phyloP scores from a whole-genome alignment of 2,113 vertebrate genomes.

The Carlito syrichta region DNA sequence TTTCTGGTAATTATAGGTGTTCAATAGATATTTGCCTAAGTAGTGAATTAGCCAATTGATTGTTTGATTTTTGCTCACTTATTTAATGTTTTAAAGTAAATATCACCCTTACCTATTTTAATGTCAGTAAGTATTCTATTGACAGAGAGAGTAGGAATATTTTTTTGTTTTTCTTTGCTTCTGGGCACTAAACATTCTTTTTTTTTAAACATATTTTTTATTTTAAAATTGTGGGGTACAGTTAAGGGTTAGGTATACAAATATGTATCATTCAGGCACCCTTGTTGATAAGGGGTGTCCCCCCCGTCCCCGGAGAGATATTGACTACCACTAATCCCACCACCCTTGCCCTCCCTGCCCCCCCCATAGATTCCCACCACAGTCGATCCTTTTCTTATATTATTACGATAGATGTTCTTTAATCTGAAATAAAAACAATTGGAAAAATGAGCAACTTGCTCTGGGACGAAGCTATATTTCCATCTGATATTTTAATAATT shows the following conservation, averaged over 20 bases:
- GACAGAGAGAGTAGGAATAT: background rate
- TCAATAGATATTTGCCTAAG: background rate
- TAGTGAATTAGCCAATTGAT: background rate
- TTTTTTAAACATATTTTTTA: no score
- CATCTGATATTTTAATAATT: background rate
- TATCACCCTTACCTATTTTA: background rate
- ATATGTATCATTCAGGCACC: no score
- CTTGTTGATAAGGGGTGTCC: no score
- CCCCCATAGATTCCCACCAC: no score
- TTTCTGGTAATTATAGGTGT: background rate
- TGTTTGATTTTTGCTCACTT: background rate
- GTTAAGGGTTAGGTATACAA: no score
- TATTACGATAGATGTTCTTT: no score
- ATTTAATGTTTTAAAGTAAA: slow-evolving; percentile 15
- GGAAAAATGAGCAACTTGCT: background rate
- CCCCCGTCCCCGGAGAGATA: no score
- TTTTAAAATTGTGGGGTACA: no score
- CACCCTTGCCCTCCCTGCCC: no score
- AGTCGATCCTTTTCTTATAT: no score
- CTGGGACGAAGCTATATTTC: background rate
- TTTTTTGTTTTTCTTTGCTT: background rate
- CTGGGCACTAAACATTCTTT: background rate
- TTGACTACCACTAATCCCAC: no score
- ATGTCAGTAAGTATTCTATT: background rate
- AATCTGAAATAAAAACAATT: background rate